phyloP scores from a whole-genome alignment of 2,797 vertebrate species.

The Diglossa cyanea region DNA sequence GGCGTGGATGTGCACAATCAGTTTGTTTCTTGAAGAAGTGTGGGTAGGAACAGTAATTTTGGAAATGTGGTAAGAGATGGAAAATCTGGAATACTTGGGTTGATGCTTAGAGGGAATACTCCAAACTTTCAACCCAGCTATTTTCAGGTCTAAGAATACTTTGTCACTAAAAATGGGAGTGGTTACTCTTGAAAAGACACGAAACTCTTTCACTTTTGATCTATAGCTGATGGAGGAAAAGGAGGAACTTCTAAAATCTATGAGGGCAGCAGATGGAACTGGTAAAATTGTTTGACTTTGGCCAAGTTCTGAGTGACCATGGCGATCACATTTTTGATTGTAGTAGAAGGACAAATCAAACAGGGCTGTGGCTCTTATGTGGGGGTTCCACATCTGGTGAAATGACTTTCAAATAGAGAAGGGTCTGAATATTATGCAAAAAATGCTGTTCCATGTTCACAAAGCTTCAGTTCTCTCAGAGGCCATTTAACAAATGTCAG shows the following conservation, averaged over 20 bases:
- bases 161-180: not conserved
- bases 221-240: not conserved
- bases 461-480: not conserved
- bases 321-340: not conserved
- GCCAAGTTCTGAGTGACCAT: rapidly evolving
- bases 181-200: not conserved
- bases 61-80: not conserved
- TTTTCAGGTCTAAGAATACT: not conserved
- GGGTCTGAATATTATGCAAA: not conserved
- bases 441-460: not conserved
- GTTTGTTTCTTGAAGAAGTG: not conserved
- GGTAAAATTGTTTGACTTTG: not conserved
- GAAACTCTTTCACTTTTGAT: not conserved
- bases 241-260: not conserved
- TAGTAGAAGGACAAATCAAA: not conserved
- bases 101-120: not conserved
- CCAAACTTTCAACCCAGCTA: not conserved
- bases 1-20: not conserved
- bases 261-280: not conserved
- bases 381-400: not conserved
- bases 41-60: not conserved
- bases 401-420: not conserved
- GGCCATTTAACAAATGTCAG: not conserved
- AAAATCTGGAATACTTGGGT: not conserved
- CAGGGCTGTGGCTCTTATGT: not conserved